These are phyloP conservation scores for Corythucha ciliata DNA, from an alignment of 2,888 invertebrate genomes.

Conservation along the genomic window DNA sequence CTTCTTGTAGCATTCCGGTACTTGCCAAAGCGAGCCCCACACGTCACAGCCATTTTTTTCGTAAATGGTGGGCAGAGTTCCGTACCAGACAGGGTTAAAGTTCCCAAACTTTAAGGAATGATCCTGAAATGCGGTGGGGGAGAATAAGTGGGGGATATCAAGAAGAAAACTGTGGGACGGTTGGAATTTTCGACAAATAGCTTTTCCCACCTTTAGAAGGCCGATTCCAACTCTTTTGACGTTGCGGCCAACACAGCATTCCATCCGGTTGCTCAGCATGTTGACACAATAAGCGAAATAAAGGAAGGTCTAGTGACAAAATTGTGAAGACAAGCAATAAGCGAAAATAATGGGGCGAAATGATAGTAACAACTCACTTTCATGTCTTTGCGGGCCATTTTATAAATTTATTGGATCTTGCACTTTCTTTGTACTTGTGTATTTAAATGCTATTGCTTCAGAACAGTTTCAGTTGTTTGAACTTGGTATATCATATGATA, in stretches of 20 bases:
- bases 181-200: not conserved
- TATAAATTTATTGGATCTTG: no score
- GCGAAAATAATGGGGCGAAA: no score
- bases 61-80: conserved; percentile 24
- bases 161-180: not conserved
- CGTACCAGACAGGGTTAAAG: conserved; percentile 26
- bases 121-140: no score
- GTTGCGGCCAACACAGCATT: conserved; percentile 25
- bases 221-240: conserved; percentile 23
- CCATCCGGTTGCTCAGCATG: conserved; percentile 29
- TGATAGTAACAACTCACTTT: no score
- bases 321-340: no score
- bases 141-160: no score
- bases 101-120: conserved; percentile 25
- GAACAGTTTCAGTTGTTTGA: no score
- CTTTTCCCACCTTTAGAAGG: not conserved
- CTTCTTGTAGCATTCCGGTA: conserved; percentile 22
- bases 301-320: conserved; percentile 23
- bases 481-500: no score
- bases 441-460: no score
- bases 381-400: no score
- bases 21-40: conserved; percentile 29
- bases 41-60: conserved; percentile 24
- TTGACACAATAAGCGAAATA: conserved; percentile 29
- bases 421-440: no score